Evolutionary conservation across 2,888 invertebrate genomes (phyloP).

Genomic region (Drosophila incognita): DNA sequence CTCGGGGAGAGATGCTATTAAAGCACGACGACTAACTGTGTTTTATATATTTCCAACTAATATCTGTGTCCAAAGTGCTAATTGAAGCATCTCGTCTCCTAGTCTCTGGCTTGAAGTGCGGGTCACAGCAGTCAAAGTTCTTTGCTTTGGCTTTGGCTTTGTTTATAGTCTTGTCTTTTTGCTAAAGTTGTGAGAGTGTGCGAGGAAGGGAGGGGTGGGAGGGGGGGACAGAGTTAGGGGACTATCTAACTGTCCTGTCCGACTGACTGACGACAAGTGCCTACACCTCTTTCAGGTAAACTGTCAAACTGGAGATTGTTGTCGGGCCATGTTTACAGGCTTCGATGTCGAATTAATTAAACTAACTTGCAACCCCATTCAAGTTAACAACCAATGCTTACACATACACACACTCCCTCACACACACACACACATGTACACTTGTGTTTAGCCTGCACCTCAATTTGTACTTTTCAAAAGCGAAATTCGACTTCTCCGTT

Average conservation of each 20-base stretch:
- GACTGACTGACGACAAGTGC: constrained; percentile 76
- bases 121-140: constrained; percentile 67
- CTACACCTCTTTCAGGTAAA: constrained; percentile 81
- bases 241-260: constrained; percentile 9
- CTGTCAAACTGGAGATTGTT: constrained; percentile 69
- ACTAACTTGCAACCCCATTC: constrained; percentile 65
- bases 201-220: accelerated
- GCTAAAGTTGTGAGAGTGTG: background rate
- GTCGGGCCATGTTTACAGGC: constrained; percentile 67
- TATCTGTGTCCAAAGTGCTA: constrained; percentile 79
- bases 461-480: constrained; percentile 68
- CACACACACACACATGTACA: background rate
- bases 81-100: constrained; percentile 65
- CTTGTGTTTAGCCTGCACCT: constrained; percentile 29
- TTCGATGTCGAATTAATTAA: constrained; percentile 79
- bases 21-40: constrained; percentile 58
- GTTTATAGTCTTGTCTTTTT: constrained; percentile 47
- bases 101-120: constrained; percentile 16
- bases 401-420: background rate
- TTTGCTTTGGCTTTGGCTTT: constrained; percentile 48
- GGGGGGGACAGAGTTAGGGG: too few relatives aligned
- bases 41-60: constrained; percentile 59
- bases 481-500: constrained; percentile 39
- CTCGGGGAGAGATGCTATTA: constrained; percentile 41
- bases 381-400: constrained; percentile 8